A percentile compares a stretch with the other conserved stretches of the same genome.
phyloP scores from a whole-genome alignment of 2,888 invertebrate genomes.

The Spilosoma lubricipeda region DNA sequence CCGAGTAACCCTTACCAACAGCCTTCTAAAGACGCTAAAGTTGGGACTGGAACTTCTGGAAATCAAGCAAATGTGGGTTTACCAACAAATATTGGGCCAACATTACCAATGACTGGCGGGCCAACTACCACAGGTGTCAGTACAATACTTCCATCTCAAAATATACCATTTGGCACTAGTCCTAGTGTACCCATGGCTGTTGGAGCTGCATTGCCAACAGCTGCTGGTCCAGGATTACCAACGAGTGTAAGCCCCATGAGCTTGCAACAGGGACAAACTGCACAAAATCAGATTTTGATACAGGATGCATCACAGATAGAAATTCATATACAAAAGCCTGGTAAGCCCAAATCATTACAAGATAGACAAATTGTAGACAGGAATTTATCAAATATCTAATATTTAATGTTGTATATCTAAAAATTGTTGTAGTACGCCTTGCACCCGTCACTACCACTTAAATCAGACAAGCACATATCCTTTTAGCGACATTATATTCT shows the following conservation, averaged over 20 bases:
- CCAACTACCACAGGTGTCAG: slow-evolving; percentile 1
- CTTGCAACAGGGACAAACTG: neutral
- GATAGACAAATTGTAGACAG: neutral
- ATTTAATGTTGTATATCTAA: neutral
- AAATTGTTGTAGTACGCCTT: neutral
- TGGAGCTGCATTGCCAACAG: slow-evolving; percentile 12
- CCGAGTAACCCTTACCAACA: slow-evolving; percentile 6
- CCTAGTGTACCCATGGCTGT: slow-evolving; percentile 12
- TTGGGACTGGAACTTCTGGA: slow-evolving; percentile 7
- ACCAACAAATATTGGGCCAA: neutral
- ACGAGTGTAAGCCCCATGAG: slow-evolving; percentile 7
- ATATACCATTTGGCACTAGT: slow-evolving; percentile 2
- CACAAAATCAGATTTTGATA: slow-evolving; percentile 9
- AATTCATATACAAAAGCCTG: slow-evolving; percentile 40
- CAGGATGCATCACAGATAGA: slow-evolving; percentile 36
- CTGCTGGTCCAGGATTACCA: slow-evolving; percentile 10
- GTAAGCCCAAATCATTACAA: slow-evolving; percentile 13
- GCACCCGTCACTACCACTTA: neutral
- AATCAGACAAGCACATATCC: too few relatives aligned
- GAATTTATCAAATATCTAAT: neutral
- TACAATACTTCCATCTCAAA: neutral
- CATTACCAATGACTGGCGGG: slow-evolving; percentile 9
- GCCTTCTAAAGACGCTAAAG: slow-evolving; percentile 31
- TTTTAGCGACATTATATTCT: neutral
- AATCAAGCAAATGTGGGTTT: slow-evolving; percentile 1